These are phyloP conservation scores for Aurelia aurita DNA, from an alignment of 30 jellyfish, hydroid and myxozoan genomes.

Conservation along the genomic window DNA sequence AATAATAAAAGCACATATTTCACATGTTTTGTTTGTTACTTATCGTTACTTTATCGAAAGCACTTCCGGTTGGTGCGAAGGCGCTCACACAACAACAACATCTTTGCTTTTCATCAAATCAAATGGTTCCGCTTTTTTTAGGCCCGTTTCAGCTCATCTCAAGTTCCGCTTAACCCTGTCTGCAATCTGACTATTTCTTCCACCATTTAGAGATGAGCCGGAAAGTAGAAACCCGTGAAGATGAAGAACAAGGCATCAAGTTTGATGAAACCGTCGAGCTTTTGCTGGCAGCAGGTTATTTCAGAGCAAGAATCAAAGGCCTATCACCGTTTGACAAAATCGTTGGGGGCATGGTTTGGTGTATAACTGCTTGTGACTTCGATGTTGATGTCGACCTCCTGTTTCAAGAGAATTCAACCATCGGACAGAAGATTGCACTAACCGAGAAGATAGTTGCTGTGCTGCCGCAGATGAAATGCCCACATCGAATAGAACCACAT, in stretches of 20 bases:
- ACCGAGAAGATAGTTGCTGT: slow-evolving; percentile 97
- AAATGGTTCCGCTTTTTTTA: too few species aligned
- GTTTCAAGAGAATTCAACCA: slow-evolving; percentile 95
- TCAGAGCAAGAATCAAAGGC: slow-evolving; percentile 97
- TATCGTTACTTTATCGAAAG: too few species aligned
- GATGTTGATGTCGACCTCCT: slow-evolving; percentile 97
- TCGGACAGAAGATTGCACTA: slow-evolving; percentile 94
- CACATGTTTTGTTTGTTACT: too few species aligned
- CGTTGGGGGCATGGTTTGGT: slow-evolving; percentile 99
- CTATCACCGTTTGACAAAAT: slow-evolving; percentile 97
- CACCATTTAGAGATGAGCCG: slow-evolving; percentile 3
- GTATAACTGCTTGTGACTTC: slow-evolving; percentile 90
- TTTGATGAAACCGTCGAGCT: slow-evolving; percentile 87
- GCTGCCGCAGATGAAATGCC: slow-evolving; percentile 95
- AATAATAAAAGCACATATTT: too few species aligned
- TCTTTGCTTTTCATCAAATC: too few species aligned
- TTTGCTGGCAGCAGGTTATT: slow-evolving; percentile 96
- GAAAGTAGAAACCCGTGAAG: slow-evolving; percentile 95
- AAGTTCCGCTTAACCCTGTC: too few species aligned
- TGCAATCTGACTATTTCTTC: too few species aligned
- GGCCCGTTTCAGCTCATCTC: too few species aligned
- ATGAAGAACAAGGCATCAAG: slow-evolving; percentile 93
- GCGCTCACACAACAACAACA: too few species aligned
- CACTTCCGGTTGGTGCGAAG: too few species aligned
- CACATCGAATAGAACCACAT: slow-evolving; percentile 99